phyloP scores from a whole-genome alignment of 2,888 invertebrate species.

The Pandemis cinnamomeana region DNA sequence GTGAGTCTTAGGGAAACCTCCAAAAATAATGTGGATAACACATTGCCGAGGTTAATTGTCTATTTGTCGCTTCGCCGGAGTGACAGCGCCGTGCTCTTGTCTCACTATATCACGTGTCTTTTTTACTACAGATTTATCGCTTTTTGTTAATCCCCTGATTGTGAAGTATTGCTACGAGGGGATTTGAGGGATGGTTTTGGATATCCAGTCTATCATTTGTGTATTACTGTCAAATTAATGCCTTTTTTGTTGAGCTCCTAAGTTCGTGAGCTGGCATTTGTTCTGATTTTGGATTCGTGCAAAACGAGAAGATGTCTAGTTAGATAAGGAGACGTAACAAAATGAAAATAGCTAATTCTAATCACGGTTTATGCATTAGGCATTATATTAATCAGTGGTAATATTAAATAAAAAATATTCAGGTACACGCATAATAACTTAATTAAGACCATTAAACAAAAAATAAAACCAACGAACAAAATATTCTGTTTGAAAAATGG shows the following conservation, averaged over 20 bases:
- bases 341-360: too few relatives aligned
- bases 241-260: conserved; percentile 3
- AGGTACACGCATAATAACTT: too few relatives aligned
- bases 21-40: conserved; percentile 51
- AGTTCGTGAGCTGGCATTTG: neutral
- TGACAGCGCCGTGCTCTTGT: conserved; percentile 57
- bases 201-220: conserved; percentile 38
- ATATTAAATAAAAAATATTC: too few relatives aligned
- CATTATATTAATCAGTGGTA: too few relatives aligned
- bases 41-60: conserved; percentile 68
- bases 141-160: conserved; percentile 60
- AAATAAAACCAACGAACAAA: too few relatives aligned
- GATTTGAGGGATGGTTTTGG: conserved; percentile 27
- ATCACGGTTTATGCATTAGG: too few relatives aligned
- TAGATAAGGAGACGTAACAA: neutral
- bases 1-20: conserved; percentile 39
- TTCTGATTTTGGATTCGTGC: neutral
- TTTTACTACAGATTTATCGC: conserved; percentile 65
- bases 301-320: neutral
- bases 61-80: conserved; percentile 67
- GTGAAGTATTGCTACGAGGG: conserved; percentile 56
- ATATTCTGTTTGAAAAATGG: too few relatives aligned
- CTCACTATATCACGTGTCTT: conserved; percentile 65
- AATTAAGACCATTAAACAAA: too few relatives aligned
- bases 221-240: conserved; percentile 39